Evolutionary conservation across 2,797 vertebrate genomes (phyloP).

Genomic region (Halcyon badia): DNA sequence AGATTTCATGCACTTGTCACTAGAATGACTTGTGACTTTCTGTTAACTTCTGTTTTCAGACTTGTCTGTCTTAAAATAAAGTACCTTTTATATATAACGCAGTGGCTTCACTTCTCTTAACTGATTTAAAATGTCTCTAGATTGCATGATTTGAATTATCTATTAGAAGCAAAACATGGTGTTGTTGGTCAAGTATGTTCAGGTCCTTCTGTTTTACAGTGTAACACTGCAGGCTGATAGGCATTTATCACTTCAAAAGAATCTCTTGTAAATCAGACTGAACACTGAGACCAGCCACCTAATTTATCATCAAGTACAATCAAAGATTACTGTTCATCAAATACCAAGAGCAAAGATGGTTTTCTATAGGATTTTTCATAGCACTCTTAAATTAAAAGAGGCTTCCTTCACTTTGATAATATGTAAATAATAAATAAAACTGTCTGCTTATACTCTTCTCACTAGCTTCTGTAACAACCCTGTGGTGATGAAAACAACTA

Average conservation of each 20-base stretch:
- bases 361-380: conserved; percentile 17
- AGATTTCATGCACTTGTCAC: conserved; percentile 71
- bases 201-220: conserved; percentile 34
- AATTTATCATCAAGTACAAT: conserved; percentile 62
- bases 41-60: conserved; percentile 58
- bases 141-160: not conserved
- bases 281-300: conserved; percentile 24
- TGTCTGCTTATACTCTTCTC: conserved; percentile 41
- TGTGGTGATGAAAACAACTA: conserved; percentile 57
- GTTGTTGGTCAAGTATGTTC: conserved; percentile 20
- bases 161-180: not conserved
- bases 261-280: conserved; percentile 49
- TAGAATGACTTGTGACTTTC: conserved; percentile 67
- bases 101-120: not conserved
- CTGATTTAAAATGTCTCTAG: not conserved
- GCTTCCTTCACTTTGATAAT: conserved; percentile 58
- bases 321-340: conserved; percentile 59
- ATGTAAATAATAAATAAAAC: conserved; percentile 68
- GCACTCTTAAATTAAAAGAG: conserved; percentile 33
- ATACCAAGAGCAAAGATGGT: conserved; percentile 29
- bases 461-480: conserved; percentile 30
- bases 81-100: not conserved
- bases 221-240: conserved; percentile 44
- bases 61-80: not conserved
- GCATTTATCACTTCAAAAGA: conserved; percentile 63